A percentile compares a stretch with the other conserved stretches of the same genome.
phyloP scores from a whole-genome alignment of 1,140 invertebrate species.

The Drosophila ficusphila region DNA sequence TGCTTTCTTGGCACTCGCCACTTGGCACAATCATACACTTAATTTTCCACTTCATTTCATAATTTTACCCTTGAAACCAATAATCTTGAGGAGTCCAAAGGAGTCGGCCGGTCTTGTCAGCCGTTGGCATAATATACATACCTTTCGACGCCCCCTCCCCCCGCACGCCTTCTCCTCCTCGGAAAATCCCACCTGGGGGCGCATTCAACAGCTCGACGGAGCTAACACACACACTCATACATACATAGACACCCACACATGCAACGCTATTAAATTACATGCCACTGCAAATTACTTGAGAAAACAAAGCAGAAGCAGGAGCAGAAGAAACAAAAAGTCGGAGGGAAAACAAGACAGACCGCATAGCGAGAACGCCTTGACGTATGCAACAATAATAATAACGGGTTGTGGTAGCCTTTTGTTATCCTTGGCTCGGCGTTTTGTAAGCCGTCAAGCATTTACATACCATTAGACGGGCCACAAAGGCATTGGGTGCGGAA shows the following conservation, averaged over 20 bases:
- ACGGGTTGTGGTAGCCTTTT: constrained; percentile 55
- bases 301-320: constrained; percentile 45
- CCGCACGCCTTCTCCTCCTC: neutral
- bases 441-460: constrained; percentile 63
- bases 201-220: constrained; percentile 44
- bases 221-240: neutral
- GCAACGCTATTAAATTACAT: constrained; percentile 60
- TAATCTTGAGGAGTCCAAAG: constrained; percentile 45
- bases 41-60: constrained; percentile 64
- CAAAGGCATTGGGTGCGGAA: neutral
- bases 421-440: constrained; percentile 37
- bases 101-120: constrained; percentile 29
- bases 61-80: constrained; percentile 62
- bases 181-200: constrained; percentile 36
- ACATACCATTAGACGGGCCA: constrained; percentile 52
- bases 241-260: constrained; percentile 2
- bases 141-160: constrained; percentile 37
- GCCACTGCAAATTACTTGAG: constrained; percentile 56
- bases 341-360: constrained; percentile 30
- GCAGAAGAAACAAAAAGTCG: constrained; percentile 24
- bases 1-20: constrained; percentile 17
- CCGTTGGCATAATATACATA: constrained; percentile 43
- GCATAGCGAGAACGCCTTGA: constrained; percentile 35
- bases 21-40: constrained; percentile 58
- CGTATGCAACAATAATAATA: constrained; percentile 67